These are phyloP conservation scores for Temnothorax curvispinosus DNA, from an alignment of 1,140 invertebrate species.

Conservation along the genomic window DNA sequence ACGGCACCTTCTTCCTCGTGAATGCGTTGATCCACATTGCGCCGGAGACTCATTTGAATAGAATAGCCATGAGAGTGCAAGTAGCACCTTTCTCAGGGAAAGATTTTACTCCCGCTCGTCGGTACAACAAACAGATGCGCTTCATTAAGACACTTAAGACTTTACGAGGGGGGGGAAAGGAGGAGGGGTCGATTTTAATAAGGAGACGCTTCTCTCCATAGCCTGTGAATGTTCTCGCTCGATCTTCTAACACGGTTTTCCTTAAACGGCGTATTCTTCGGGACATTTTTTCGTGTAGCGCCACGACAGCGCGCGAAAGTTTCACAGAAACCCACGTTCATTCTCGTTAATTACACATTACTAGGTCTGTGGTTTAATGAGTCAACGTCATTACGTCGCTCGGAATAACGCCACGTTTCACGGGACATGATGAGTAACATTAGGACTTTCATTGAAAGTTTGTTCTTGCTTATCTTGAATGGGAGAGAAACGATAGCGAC, in stretches of 20 bases:
- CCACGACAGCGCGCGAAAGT: not conserved
- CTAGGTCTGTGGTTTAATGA: not conserved
- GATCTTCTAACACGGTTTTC: not conserved
- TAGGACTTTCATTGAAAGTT: not conserved
- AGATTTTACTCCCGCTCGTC: slow-evolving; percentile 19
- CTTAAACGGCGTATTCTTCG: not conserved
- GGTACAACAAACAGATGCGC: slow-evolving; percentile 38
- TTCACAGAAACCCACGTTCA: not conserved
- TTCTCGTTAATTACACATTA: slow-evolving; percentile 35
- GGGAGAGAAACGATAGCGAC: not conserved
- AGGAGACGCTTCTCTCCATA: not conserved
- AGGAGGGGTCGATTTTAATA: not conserved
- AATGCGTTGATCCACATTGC: slow-evolving; percentile 73
- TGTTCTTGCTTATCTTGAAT: not conserved
- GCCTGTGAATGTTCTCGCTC: not conserved
- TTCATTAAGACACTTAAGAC: slow-evolving; percentile 17
- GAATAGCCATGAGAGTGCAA: slow-evolving; percentile 81
- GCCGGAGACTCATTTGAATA: slow-evolving; percentile 74
- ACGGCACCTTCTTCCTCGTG: not conserved
- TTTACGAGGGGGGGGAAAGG: not conserved
- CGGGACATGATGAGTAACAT: not conserved
- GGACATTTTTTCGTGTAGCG: not conserved
- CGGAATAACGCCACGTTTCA: not conserved
- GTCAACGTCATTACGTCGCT: slow-evolving; percentile 24
- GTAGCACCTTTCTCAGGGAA: slow-evolving; percentile 81